Evolutionary conservation across 2,888 invertebrate species (phyloP).

Genomic region (Corbicula japonica): DNA sequence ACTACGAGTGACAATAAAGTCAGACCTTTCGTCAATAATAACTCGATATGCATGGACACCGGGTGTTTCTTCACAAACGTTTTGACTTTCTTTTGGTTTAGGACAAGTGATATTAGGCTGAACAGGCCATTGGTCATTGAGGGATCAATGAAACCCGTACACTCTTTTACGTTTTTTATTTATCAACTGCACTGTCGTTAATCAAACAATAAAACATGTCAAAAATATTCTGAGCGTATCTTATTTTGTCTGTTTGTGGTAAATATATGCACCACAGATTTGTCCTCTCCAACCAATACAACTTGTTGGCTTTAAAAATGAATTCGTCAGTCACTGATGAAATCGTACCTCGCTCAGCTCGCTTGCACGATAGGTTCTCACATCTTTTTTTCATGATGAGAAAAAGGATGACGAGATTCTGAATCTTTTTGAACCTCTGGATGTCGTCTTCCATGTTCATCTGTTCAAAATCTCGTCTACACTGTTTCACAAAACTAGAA

Average conservation of each 20-base stretch:
- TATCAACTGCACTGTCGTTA: neutral
- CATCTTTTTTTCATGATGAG: constrained; percentile 15
- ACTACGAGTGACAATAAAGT: neutral
- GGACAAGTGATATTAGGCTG: too few species aligned
- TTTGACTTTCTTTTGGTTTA: constrained; percentile 7
- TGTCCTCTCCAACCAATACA: constrained; percentile 8
- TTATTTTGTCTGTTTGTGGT: neutral
- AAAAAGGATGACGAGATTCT: constrained; percentile 11
- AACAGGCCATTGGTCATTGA: neutral
- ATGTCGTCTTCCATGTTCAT: neutral
- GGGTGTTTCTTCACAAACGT: constrained; percentile 19
- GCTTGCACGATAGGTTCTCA: neutral
- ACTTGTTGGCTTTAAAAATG: constrained; percentile 7
- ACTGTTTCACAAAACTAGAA: constrained; percentile 10
- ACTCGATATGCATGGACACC: constrained; percentile 13
- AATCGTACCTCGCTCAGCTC: constrained; percentile 13
- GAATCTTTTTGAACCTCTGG: constrained; percentile 8
- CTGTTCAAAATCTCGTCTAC: neutral
- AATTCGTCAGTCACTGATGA: constrained; percentile 10
- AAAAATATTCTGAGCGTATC: constrained; percentile 3
- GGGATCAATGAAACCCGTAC: neutral
- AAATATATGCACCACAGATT: constrained; percentile 13
- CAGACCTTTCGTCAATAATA: neutral
- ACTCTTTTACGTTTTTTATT: neutral
- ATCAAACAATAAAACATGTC: constrained; percentile 6